These are phyloP conservation scores for Melanophora roralis DNA, from an alignment of 2,888 invertebrate genomes.

Conservation along the genomic window DNA sequence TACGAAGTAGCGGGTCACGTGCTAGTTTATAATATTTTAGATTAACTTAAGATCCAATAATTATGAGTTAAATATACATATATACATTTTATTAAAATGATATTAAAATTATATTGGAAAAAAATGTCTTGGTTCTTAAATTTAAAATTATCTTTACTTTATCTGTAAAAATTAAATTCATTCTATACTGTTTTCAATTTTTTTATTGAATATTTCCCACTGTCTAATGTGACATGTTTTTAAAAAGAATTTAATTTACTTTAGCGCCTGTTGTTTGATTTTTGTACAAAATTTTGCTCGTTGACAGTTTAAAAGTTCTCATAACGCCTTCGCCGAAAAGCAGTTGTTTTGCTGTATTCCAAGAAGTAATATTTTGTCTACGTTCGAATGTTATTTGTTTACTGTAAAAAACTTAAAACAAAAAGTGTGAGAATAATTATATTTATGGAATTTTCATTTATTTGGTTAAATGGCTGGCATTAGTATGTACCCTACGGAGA, in stretches of 20 bases:
- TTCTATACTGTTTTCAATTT: neutral
- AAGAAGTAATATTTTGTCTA: slow-evolving; percentile 34
- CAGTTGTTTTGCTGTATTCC: slow-evolving; percentile 33
- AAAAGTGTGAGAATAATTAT: slow-evolving; percentile 58
- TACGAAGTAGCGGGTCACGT: no score
- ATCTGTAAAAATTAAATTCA: neutral
- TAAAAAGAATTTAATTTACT: slow-evolving; percentile 49
- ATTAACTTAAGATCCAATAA: no score
- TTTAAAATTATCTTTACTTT: no score
- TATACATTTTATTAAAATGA: no score
- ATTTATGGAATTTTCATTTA: slow-evolving; percentile 32
- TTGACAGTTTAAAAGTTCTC: slow-evolving; percentile 42
- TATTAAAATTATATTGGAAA: no score
- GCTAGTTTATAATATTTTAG: no score
- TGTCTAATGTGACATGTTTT: slow-evolving; percentile 56
- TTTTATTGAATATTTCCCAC: neutral
- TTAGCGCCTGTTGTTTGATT: slow-evolving; percentile 49
- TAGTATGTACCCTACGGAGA: no score
- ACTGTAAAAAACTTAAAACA: slow-evolving; percentile 1
- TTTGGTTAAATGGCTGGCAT: slow-evolving; percentile 3
- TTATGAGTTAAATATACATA: no score
- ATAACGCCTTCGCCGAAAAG: slow-evolving; percentile 57
- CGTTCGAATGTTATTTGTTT: neutral
- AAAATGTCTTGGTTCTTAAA: no score
- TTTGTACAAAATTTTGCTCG: slow-evolving; percentile 4